phyloP scores from a whole-genome alignment of 2,888 invertebrate genomes.

The Himalopsyche japonica region DNA sequence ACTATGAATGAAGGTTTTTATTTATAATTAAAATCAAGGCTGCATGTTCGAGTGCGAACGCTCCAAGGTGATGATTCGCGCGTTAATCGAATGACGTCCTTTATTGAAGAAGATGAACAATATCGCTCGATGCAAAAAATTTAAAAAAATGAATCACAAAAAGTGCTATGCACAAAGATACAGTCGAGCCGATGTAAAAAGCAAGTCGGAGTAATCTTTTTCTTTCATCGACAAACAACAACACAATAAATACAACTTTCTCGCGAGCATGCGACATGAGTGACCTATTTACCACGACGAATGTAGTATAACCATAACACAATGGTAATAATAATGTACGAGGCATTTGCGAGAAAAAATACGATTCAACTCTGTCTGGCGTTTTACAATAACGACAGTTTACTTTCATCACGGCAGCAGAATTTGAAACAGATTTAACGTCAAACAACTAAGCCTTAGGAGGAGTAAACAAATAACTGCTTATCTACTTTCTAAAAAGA shows the following conservation, averaged over 20 bases:
- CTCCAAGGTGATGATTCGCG: neutral
- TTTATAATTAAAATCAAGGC: neutral
- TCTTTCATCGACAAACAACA: neutral
- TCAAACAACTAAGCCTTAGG: too few species aligned
- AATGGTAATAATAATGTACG: neutral
- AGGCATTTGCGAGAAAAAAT: neutral
- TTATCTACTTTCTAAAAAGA: too few species aligned
- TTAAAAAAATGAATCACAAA: neutral
- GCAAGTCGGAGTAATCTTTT: neutral
- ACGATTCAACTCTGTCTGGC: neutral
- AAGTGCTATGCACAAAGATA: neutral
- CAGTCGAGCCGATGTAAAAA: neutral
- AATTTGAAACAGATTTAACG: too few species aligned
- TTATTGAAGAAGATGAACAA: too few species aligned
- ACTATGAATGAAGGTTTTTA: neutral
- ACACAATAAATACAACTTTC: neutral
- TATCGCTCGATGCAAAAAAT: too few species aligned
- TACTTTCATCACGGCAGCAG: too few species aligned
- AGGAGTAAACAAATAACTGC: too few species aligned
- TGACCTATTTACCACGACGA: neutral
- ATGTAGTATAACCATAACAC: neutral
- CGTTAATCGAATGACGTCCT: neutral
- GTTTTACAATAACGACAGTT: too few species aligned
- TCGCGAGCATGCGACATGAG: neutral
- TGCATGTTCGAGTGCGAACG: neutral